Percentiles rank a stretch among this genome's conserved stretches.
These are phyloP conservation scores for Fulica atra DNA, from an alignment of 2,113 vertebrate species.

Conservation along the genomic window DNA sequence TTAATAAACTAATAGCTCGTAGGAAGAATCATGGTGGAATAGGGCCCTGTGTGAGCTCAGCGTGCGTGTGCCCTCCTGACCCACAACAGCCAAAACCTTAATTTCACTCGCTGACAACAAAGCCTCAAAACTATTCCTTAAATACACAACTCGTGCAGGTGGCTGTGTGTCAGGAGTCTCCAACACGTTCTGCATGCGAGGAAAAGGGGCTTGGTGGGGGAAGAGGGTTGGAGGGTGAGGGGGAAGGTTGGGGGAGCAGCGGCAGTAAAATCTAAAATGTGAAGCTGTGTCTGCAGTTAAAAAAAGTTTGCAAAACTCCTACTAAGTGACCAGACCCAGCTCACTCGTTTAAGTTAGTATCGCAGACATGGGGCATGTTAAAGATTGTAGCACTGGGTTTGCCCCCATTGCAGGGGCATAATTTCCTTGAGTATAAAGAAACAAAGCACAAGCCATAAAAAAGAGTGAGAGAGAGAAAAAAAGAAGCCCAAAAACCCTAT, in stretches of 20 bases:
- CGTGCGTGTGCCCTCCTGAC: neutral
- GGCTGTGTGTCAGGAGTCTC: neutral
- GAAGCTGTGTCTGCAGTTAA: constrained; percentile 34
- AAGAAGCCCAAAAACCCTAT: neutral
- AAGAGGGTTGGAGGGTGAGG: too few relatives aligned
- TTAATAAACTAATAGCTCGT: neutral
- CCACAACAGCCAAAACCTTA: constrained; percentile 26
- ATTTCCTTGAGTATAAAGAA: neutral
- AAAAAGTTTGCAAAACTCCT: constrained; percentile 38
- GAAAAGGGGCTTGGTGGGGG: too few relatives aligned
- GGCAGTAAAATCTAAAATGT: constrained; percentile 52
- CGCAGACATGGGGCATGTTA: neutral
- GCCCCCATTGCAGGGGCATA: neutral
- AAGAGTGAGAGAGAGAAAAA: neutral
- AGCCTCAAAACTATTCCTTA: constrained; percentile 30
- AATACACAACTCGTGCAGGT: constrained; percentile 26
- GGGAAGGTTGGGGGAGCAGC: neutral
- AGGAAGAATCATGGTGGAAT: neutral
- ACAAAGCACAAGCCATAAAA: neutral
- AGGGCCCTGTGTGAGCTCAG: neutral
- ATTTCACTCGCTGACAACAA: constrained; percentile 36
- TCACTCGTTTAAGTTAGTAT: neutral
- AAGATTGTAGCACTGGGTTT: neutral
- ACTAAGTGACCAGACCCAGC: constrained; percentile 11
- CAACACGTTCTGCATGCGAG: neutral